Evolutionary conservation across 2,113 vertebrate genomes (phyloP).

Genomic region (Nycticebus coucang): DNA sequence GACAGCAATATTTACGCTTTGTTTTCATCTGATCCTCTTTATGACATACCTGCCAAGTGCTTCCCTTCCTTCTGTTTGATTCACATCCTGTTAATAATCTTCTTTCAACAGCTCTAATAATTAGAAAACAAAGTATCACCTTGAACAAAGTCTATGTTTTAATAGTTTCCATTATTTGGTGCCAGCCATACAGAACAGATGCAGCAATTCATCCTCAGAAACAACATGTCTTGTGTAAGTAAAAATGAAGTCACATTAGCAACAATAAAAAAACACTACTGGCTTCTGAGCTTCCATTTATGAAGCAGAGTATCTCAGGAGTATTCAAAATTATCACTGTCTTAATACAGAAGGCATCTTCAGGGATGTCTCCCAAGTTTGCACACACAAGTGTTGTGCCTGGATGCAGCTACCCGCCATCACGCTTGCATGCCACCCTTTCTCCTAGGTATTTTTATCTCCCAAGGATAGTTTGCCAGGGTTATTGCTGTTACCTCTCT

Average conservation of each 20-base stretch:
- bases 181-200: not conserved
- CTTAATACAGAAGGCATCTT: rapidly evolving
- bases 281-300: not conserved
- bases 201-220: not conserved
- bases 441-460: not conserved
- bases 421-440: not conserved
- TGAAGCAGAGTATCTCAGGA: not conserved
- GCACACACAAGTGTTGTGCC: too few relatives aligned
- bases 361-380: not conserved
- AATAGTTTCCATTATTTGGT: not conserved
- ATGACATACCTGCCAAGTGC: not conserved
- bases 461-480: not conserved
- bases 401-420: not conserved
- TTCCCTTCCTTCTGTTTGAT: not conserved
- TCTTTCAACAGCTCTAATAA: not conserved
- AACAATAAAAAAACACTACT: not conserved
- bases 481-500: not conserved
- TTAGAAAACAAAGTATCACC: not conserved
- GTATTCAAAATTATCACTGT: not conserved
- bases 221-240: not conserved
- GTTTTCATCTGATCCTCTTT: not conserved
- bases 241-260: not conserved
- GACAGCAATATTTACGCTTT: not conserved
- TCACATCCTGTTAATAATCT: not conserved
- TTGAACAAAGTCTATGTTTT: not conserved